Conservation (phyloP, 2,888 invertebrate genomes). For the Pediacus dermestoides region DNA sequence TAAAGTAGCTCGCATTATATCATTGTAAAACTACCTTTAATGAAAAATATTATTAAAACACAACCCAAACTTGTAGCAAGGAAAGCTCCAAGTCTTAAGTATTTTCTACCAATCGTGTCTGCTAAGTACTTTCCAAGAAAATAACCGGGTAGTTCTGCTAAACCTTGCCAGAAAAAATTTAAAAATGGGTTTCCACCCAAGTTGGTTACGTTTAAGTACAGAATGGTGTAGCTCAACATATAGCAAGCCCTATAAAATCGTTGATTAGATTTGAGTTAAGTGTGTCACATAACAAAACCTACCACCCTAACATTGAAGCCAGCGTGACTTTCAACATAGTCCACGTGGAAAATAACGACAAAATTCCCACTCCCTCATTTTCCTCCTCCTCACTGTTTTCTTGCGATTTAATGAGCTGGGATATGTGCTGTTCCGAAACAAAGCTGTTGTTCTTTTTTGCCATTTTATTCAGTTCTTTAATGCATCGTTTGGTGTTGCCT, state of each 20-base stretch:
- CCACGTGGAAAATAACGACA: conserved; percentile 57
- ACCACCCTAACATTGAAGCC: conserved; percentile 57
- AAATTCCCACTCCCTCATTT: conserved; percentile 51
- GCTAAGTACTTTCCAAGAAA: conserved; percentile 55
- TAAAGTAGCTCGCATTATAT: not conserved
- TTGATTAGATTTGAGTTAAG: too few species aligned
- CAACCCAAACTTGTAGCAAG: conserved; percentile 46
- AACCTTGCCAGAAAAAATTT: conserved; percentile 61
- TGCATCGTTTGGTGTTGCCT: conserved; percentile 51
- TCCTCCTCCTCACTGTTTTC: conserved; percentile 38
- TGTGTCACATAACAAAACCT: conserved; percentile 28
- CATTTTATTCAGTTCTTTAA: conserved; percentile 54
- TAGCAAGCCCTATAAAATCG: conserved; percentile 43
- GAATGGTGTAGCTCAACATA: conserved; percentile 49
- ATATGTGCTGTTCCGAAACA: conserved; percentile 49
- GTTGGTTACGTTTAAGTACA: conserved; percentile 54
- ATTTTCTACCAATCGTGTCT: conserved; percentile 54
- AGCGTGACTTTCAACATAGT: conserved; percentile 55
- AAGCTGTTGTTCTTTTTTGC: conserved; percentile 54
- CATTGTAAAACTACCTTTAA: conserved; percentile 40
- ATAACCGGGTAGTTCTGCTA: conserved; percentile 63
- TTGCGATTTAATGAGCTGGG: conserved; percentile 33
- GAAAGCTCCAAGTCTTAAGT: conserved; percentile 52
- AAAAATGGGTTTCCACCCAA: conserved; percentile 62
- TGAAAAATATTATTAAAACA: conserved; percentile 47